Percentiles rank a stretch among this genome's conserved stretches.
These are phyloP conservation scores for Bombus sylvicola DNA, from an alignment of 1,140 invertebrate species.

Conservation along the genomic window DNA sequence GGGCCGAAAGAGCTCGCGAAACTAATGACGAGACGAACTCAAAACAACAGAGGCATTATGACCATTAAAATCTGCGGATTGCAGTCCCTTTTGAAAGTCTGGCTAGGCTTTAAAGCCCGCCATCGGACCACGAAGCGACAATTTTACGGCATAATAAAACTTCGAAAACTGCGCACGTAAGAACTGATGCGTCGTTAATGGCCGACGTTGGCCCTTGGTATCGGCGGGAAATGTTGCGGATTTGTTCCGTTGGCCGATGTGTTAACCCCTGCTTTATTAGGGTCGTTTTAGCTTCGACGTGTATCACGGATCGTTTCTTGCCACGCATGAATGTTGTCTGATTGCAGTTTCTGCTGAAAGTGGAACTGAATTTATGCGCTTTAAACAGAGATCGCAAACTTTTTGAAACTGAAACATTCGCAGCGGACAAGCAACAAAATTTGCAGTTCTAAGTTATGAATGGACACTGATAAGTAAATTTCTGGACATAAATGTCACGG, in stretches of 20 bases:
- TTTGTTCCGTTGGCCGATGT: neutral
- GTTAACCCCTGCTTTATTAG: neutral
- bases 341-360: neutral
- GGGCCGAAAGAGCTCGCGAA: constrained; percentile 50
- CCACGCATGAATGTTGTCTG: neutral
- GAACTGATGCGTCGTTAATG: constrained; percentile 46
- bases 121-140: constrained; percentile 28
- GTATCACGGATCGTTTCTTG: constrained; percentile 3
- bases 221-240: neutral
- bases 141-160: constrained; percentile 57
- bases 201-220: neutral
- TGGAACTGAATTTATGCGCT: neutral
- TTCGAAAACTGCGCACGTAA: constrained; percentile 41
- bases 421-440: neutral
- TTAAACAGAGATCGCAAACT: neutral
- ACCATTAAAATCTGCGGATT: constrained; percentile 58
- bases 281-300: neutral
- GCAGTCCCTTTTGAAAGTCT: constrained; percentile 23
- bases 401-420: neutral
- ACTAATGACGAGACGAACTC: constrained; percentile 63
- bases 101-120: constrained; percentile 45
- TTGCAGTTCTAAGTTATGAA: neutral
- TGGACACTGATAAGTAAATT: neutral
- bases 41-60: constrained; percentile 58
- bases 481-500: neutral